Evolutionary conservation across 2,888 invertebrate genomes (phyloP), one percentile per base, ranked within the genome.

Genomic region (Trypoxylon attenuatum): DNA sequence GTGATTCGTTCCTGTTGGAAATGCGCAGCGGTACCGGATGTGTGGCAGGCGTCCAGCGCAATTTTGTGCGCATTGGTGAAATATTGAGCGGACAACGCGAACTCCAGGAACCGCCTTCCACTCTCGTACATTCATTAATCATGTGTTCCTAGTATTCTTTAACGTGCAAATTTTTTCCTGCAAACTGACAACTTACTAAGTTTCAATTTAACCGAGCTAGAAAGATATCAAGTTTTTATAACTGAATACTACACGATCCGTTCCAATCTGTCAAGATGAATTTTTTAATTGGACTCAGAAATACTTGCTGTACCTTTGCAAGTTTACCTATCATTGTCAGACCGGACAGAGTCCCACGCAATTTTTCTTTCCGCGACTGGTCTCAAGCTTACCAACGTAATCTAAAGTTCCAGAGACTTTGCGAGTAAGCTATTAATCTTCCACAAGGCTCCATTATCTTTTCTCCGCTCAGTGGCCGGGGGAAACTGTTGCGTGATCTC

Each of bases 61-160:
- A 33, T 13, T 13, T 33, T 33, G 33, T 13, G 0, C 13, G 33
- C 33, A 33, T 33, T 33, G 33, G 13, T 5, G 33, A 13, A 33
- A 33, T 33, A n/a, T 33, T 4, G 33, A 33, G 13, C 33, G 33
- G 33, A 10, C 10, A 33, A 33, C 13, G 33, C n/a, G n/a, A 1
- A 1, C n/a, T n/a, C n/a, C n/a, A 13, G 41, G 41, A 4, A 6
- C 16, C 5, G 19, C 16, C 10, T 15, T 5, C 2, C 41, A 10
- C 5, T 13, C 16, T 53, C 16, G 45, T 39, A 54, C 25, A 27
- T 6, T 59, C 58, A 59, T 59, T 54, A 54, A 59, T 59, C 58
- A 38, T 23, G n/a, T 53, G 10, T 8, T 16, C 15, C 16, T 15
- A 6, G 15, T 6, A n/a, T 46, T 25, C 15, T 25, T n/a, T n/a